Evolutionary conservation across 2,888 invertebrate genomes (phyloP).

Genomic region (Mesodorylaimus sp.): DNA sequence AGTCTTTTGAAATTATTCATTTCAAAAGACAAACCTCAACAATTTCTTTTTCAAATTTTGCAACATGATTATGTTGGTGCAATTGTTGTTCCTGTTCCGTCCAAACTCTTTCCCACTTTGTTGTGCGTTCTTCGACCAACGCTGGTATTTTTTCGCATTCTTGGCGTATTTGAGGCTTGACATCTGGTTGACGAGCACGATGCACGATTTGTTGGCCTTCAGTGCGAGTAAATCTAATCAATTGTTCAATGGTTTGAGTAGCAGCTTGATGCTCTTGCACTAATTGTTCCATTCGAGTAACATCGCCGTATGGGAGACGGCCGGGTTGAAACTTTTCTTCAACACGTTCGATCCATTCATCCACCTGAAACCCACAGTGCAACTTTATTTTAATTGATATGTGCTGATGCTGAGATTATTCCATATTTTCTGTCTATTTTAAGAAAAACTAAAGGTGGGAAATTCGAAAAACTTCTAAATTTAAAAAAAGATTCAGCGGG

Average conservation of each 20-base stretch:
- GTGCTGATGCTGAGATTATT: no score
- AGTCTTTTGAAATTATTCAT: not conserved
- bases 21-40: not conserved
- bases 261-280: conserved; percentile 46
- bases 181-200: conserved; percentile 36
- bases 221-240: conserved; percentile 46
- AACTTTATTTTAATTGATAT: no score
- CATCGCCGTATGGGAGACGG: conserved; percentile 22
- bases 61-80: conserved; percentile 39
- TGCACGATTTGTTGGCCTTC: conserved; percentile 47
- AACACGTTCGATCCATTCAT: conserved; percentile 5
- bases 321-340: not conserved
- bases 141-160: conserved; percentile 50
- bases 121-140: conserved; percentile 43
- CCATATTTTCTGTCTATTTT: no score
- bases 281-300: conserved; percentile 40
- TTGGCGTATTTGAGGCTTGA: conserved; percentile 45
- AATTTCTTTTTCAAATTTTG: not conserved
- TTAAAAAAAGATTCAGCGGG: no score
- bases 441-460: no score
- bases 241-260: conserved; percentile 46
- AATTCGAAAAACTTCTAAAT: no score
- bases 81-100: conserved; percentile 42
- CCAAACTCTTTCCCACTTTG: conserved; percentile 48
- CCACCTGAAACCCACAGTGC: no score